These are phyloP conservation scores for Gastracanthus pulcherrimus DNA, from an alignment of 2,888 invertebrate species.

Conservation along the genomic window DNA sequence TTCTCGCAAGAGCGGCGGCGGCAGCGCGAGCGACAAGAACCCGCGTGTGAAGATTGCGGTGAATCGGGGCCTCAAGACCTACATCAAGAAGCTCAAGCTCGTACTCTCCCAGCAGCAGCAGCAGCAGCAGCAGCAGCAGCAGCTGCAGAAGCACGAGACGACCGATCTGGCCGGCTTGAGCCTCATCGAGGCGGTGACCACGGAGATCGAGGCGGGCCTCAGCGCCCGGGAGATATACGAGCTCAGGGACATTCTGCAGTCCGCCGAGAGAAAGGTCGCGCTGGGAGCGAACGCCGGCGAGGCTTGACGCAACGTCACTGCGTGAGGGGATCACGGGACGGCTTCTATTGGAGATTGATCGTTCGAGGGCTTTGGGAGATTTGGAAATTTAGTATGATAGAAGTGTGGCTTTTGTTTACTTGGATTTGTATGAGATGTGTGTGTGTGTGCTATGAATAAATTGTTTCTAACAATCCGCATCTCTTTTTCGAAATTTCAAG, in stretches of 20 bases:
- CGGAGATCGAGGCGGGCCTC: conserved; percentile 60
- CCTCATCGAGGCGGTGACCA: conserved; percentile 64
- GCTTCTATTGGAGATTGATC: not conserved
- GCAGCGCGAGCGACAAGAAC: conserved; percentile 50
- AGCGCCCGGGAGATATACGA: conserved; percentile 62
- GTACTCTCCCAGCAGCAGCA: conserved; percentile 54
- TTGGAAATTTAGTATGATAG: too few species aligned
- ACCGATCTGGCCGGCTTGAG: conserved; percentile 63
- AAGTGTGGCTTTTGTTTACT: too few species aligned
- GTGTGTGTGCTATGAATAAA: too few species aligned
- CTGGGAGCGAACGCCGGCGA: not conserved
- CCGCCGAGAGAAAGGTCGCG: conserved; percentile 58
- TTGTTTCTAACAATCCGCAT: too few species aligned
- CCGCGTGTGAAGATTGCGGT: conserved; percentile 62
- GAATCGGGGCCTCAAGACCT: conserved; percentile 64
- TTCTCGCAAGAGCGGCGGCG: not conserved
- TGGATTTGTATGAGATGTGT: too few species aligned
- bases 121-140: conserved; percentile 11
- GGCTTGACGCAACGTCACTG: not conserved
- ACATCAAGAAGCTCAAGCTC: conserved; percentile 65
- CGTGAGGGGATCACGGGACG: not conserved
- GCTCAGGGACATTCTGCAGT: conserved; percentile 60
- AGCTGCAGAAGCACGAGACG: conserved; percentile 12
- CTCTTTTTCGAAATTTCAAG: too few species aligned
- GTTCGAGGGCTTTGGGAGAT: too few species aligned